Evolutionary conservation across 2,113 vertebrate species (phyloP).

Genomic region (Chunga burmeisteri): DNA sequence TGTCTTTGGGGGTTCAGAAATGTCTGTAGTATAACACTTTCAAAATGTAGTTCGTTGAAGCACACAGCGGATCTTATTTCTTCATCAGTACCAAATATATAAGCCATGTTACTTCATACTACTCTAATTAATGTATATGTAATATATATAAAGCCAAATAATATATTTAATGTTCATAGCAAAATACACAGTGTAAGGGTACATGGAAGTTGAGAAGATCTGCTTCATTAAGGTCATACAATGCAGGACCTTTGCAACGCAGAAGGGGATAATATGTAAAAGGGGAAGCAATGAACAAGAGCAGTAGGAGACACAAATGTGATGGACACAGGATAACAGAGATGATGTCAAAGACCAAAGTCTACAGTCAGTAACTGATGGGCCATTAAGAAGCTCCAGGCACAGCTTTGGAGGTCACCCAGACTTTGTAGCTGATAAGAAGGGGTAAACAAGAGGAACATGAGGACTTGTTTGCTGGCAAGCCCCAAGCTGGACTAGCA

Average conservation of each 20-base stretch:
- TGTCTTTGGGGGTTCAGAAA: not conserved
- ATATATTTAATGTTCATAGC: not conserved
- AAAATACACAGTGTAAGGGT: not conserved
- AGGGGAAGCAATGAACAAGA: not conserved
- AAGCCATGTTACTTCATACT: not conserved
- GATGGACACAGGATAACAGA: not conserved
- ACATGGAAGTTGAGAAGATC: not conserved
- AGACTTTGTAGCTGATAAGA: not conserved
- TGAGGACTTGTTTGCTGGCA: not conserved
- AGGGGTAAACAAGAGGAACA: not conserved
- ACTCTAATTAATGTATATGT: not conserved
- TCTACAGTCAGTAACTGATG: not conserved
- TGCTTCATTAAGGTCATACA: not conserved
- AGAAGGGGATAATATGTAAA: not conserved
- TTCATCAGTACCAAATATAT: not conserved
- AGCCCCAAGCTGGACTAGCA: not conserved
- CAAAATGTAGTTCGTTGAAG: not conserved
- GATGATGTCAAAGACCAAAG: not conserved
- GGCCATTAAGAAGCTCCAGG: not conserved
- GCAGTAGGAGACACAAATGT: rapidly evolving
- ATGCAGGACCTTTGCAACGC: not conserved
- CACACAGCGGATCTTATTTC: not conserved
- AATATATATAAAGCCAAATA: not conserved
- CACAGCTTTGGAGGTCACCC: not conserved
- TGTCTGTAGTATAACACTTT: not conserved